Conservation (phyloP, 2,113 vertebrate genomes). For the Echinops telfairi region DNA sequence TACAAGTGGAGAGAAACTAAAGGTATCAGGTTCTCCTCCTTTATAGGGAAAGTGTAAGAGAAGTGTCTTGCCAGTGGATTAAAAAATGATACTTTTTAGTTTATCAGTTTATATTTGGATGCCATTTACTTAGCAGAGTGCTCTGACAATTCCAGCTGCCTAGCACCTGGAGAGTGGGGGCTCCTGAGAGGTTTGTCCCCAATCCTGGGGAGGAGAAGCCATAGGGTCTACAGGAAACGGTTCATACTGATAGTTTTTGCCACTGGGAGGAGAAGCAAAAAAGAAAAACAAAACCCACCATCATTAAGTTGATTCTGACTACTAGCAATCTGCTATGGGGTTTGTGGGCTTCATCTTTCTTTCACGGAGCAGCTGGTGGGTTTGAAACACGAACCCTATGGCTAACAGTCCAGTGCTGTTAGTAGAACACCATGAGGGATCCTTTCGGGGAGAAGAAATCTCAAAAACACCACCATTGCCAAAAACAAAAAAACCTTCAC, state of each 20-base stretch:
- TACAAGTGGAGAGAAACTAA: not conserved
- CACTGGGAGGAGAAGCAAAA: not conserved
- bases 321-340: no score
- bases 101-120: not conserved
- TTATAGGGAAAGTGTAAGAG: not conserved
- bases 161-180: not conserved
- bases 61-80: not conserved
- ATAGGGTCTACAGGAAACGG: not conserved
- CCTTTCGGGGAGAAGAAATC: no score
- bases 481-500: no score
- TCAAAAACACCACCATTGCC: no score
- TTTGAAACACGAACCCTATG: no score
- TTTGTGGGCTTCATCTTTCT: no score
- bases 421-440: no score
- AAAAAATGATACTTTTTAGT: not conserved
- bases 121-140: not conserved
- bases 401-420: no score
- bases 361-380: no score
- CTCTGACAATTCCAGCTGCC: not conserved
- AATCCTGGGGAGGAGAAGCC: not conserved
- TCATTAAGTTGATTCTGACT: no score
- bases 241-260: not conserved
- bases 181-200: not conserved
- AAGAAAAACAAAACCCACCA: no score
- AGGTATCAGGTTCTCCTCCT: not conserved